Base-by-base conservation (phyloP, 2,888 invertebrate genomes). In the Dromius quadrimaculatus region DNA sequence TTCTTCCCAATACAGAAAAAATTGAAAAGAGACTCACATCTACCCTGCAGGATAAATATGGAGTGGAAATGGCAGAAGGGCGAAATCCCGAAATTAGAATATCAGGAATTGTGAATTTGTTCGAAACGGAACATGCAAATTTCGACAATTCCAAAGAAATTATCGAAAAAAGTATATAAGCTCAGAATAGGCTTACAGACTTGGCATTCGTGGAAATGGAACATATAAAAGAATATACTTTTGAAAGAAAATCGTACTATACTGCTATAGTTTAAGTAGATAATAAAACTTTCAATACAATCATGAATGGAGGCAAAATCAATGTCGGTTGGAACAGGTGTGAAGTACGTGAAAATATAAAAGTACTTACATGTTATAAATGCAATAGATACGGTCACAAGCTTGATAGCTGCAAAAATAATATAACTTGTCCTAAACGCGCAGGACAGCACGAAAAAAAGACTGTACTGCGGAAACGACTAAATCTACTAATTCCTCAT, bases 301-400 rank as follows among this genome's bases (percentile, higher is more conserved):
- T 41, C 3, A 3, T 41, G n/a, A 41, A 13, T 3, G 41, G n/a
- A 6, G 41, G 41, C 4, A 13, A n/a, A 41, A n/a, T 41, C 4
- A 41, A 41, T n/a, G 41, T 41, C n/a, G 41, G 41, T 4, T 41
- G 41, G 41, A 41, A 41, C 5, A 41, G 41, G n/a, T 41, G 41
- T 41, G 3, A 6, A 2, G 41, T 41, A n/a, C 11, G 4, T 4
- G 41, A 41, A 41, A 41, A 41, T 41, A 41, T 41, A 6, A 41
- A n/a, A 41, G 15, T 41, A 41, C 15, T 41, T 4, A 41, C 5
- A n/a, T 41, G 41, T 41, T 41, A 41, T 41, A 41, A 13, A n/a
- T 41, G 41, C 41, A 11, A n/a, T 11, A 41, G 41, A 13, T 41
- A 41, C 15, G n/a, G n/a, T 4, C 41, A 41, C n/a, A n/a, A 41